Conservation (phyloP, 2,888 invertebrate species). For the Deilephila elpenor region DNA sequence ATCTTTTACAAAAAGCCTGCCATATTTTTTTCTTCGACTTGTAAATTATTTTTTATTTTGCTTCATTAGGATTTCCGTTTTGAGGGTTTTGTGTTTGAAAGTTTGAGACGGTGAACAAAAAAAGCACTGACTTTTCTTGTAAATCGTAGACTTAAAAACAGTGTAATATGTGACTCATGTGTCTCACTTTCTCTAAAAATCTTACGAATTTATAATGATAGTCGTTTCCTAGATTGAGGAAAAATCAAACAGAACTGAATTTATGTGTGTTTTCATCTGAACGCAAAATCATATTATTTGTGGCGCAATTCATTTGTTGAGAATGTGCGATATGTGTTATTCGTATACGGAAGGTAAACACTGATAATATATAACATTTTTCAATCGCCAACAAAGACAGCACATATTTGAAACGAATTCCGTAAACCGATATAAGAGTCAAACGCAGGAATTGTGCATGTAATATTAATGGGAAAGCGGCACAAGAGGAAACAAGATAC, state of each 20-base stretch:
- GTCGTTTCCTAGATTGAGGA: too few relatives aligned
- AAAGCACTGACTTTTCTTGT: neutral
- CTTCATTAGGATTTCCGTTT: neutral
- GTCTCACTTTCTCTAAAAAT: too few relatives aligned
- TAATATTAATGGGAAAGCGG: neutral
- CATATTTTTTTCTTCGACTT: neutral
- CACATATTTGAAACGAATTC: neutral
- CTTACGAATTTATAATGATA: too few relatives aligned
- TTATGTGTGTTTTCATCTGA: too few relatives aligned
- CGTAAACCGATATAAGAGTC: constrained; percentile 2
- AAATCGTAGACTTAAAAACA: neutral
- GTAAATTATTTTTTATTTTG: neutral
- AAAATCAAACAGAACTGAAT: too few relatives aligned
- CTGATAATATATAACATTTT: neutral
- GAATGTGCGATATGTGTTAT: too few relatives aligned
- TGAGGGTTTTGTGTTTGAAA: neutral
- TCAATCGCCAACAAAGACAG: neutral
- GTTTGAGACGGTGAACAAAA: neutral
- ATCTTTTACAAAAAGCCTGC: neutral
- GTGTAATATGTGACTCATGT: too few relatives aligned
- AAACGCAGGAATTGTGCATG: neutral
- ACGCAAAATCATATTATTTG: too few relatives aligned
- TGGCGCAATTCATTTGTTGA: too few relatives aligned
- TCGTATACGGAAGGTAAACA: neutral
- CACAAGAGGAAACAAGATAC: constrained; percentile 14